These are phyloP conservation scores for Portevinia maculata DNA, from an alignment of 2,888 invertebrate species.

Conservation along the genomic window DNA sequence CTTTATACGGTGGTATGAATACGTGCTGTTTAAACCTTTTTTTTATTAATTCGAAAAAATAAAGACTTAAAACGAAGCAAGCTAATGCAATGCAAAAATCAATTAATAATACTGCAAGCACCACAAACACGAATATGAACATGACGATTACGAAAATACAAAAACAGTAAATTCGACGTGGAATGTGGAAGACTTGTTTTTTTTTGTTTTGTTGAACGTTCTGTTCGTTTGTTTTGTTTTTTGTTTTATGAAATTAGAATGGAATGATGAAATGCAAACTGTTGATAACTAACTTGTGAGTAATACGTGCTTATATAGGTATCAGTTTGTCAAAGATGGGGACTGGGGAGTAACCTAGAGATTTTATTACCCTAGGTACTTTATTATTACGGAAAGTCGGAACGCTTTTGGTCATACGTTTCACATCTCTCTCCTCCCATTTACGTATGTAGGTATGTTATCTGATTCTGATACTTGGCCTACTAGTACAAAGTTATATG, in stretches of 20 bases:
- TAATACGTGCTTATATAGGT: constrained; percentile 71
- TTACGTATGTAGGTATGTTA: too few species aligned
- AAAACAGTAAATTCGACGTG: constrained; percentile 69
- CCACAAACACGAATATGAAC: constrained; percentile 31
- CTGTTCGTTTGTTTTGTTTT: constrained; percentile 53
- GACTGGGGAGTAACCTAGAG: constrained; percentile 64
- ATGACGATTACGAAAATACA: constrained; percentile 34
- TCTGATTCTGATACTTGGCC: too few species aligned
- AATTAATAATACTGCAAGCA: constrained; percentile 56
- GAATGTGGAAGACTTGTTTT: constrained; percentile 70
- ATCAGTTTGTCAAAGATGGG: constrained; percentile 48
- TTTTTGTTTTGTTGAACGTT: constrained; percentile 53
- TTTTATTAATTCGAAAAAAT: too few species aligned
- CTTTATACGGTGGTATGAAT: too few species aligned
- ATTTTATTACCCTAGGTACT: too few species aligned
- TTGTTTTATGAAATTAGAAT: constrained; percentile 48
- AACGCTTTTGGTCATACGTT: too few species aligned
- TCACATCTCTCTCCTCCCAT: too few species aligned
- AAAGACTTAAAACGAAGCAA: too few species aligned
- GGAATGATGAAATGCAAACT: constrained; percentile 65
- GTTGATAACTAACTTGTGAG: constrained; percentile 61
- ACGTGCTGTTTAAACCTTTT: too few species aligned
- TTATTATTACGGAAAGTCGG: too few species aligned
- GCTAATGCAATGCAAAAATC: constrained; percentile 55
- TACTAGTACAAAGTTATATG: too few species aligned